A percentile compares a stretch with the other conserved stretches of the same genome.
Evolutionary conservation across 2,113 vertebrate genomes (phyloP).

Genomic region (Mus spicilegus): DNA sequence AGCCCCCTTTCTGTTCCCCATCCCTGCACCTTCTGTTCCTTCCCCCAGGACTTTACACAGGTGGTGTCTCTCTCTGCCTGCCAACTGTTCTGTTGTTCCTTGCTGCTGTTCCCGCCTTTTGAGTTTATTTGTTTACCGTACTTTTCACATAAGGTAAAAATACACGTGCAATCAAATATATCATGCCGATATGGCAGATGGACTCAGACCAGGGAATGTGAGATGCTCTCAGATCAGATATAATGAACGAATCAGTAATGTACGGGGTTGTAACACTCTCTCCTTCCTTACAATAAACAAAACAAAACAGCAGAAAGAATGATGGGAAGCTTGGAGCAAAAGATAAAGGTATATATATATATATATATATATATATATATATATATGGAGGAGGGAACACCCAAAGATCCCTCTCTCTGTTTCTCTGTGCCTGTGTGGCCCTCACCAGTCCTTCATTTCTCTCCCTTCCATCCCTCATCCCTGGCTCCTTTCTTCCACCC

Average conservation of each 20-base stretch:
- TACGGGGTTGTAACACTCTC: not conserved
- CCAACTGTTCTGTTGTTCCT: rapidly evolving
- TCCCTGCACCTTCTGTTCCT: not conserved
- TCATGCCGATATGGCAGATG: not conserved
- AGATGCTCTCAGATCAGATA: not conserved
- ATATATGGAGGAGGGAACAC: too few species aligned
- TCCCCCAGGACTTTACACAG: constrained; percentile 12
- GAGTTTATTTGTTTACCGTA: not conserved
- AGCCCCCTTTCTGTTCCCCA: not conserved
- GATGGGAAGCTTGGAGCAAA: not conserved
- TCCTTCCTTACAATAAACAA: not conserved
- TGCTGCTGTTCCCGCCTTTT: not conserved
- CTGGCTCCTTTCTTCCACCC: not conserved
- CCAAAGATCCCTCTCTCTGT: not conserved
- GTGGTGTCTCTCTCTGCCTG: rapidly evolving
- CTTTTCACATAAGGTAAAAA: not conserved
- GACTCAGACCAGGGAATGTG: not conserved
- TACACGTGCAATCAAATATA: not conserved
- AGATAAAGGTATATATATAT: not conserved
- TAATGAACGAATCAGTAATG: not conserved
- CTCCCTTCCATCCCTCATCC: not conserved
- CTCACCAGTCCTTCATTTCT: not conserved
- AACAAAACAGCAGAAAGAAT: not conserved
- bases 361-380: too few species aligned
- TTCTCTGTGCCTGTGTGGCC: not conserved